A percentile compares a stretch with the other conserved stretches of the same genome.
These are phyloP conservation scores for Microtus oregoni DNA, from an alignment of 2,113 vertebrate species.

Conservation along the genomic window DNA sequence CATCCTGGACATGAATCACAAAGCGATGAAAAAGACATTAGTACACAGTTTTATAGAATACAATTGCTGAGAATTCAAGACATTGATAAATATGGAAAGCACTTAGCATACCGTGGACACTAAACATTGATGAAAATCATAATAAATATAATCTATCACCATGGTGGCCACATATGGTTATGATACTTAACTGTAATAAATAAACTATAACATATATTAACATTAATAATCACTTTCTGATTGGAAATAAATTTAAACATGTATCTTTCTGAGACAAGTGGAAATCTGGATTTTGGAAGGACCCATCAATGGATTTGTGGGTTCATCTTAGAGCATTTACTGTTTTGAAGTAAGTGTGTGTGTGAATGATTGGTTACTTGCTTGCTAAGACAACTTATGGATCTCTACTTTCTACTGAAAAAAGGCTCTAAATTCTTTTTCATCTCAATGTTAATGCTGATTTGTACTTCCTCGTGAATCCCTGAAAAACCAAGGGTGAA, in stretches of 20 bases:
- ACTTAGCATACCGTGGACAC: not conserved
- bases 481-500: constrained; percentile 23
- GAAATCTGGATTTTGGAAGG: constrained; percentile 50
- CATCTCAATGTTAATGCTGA: constrained; percentile 39
- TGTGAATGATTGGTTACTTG: not conserved
- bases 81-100: constrained; percentile 40
- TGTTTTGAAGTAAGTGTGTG: not conserved
- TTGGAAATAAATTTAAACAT: constrained; percentile 32
- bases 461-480: constrained; percentile 41
- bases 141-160: not conserved
- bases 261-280: not conserved
- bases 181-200: constrained; percentile 12
- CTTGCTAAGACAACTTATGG: constrained; percentile 23
- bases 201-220: not conserved
- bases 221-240: not conserved
- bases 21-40: constrained; percentile 4
- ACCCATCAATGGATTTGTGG: not conserved
- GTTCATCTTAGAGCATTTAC: not conserved
- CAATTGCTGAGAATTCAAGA: not conserved
- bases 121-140: not conserved
- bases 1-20: not conserved
- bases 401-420: constrained; percentile 20
- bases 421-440: constrained; percentile 26
- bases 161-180: not conserved
- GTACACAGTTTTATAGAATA: not conserved